Evolutionary conservation across 2,797 vertebrate genomes (phyloP).

Genomic region (Poeciliopsis infans): DNA sequence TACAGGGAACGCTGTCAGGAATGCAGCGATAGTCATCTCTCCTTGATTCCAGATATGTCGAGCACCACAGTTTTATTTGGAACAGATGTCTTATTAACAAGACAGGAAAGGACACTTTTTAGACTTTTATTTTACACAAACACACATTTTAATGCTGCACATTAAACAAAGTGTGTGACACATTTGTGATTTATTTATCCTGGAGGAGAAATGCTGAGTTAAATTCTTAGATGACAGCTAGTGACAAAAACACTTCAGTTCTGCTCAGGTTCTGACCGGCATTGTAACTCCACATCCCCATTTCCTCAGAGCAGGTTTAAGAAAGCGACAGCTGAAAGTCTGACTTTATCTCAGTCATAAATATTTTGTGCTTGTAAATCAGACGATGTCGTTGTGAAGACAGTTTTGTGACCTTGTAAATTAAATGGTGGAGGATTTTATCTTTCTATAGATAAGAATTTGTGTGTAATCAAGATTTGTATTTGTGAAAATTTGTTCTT

Average conservation of each 20-base stretch:
- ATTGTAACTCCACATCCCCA: not conserved
- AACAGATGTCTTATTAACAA: conserved; percentile 71
- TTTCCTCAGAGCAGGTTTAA: not conserved
- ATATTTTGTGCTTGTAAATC: not conserved
- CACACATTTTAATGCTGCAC: too few relatives aligned
- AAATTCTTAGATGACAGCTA: not conserved
- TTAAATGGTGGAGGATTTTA: not conserved
- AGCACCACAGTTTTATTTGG: conserved; percentile 67
- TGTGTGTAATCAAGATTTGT: not conserved
- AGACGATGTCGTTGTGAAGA: not conserved
- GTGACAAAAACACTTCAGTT: not conserved
- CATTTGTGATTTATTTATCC: not conserved
- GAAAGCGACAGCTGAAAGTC: not conserved
- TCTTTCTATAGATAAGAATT: not conserved
- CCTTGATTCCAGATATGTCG: conserved; percentile 60
- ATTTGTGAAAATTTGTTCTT: not conserved
- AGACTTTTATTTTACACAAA: conserved; percentile 27
- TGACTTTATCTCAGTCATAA: not conserved
- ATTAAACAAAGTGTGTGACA: not conserved
- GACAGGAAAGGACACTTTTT: conserved; percentile 26
- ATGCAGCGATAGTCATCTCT: conserved; percentile 71
- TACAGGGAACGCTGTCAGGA: conserved; percentile 60
- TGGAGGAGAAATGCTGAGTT: not conserved
- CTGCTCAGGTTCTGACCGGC: not conserved
- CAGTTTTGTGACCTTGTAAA: not conserved